These are phyloP conservation scores for Arctopsyche grandis DNA, from an alignment of 1,140 invertebrate species.

Conservation along the genomic window DNA sequence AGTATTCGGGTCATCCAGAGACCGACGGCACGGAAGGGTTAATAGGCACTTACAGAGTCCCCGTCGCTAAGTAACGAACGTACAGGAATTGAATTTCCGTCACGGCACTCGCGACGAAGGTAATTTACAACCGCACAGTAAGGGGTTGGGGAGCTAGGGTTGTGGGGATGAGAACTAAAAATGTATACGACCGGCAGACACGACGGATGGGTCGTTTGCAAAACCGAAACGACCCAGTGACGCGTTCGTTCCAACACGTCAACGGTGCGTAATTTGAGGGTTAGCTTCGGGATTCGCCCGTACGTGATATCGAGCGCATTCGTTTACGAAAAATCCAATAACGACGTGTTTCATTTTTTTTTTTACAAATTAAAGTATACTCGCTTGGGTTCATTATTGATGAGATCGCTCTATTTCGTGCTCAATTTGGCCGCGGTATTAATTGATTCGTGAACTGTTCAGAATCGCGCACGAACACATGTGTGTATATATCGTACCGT, in stretches of 20 bases:
- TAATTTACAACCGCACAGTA: conserved; percentile 14
- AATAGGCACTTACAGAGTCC: conserved; percentile 2
- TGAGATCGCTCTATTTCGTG: not conserved
- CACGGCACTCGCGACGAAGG: not conserved
- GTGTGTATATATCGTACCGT: not conserved
- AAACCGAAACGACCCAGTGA: not conserved
- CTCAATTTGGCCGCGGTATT: conserved; percentile 11
- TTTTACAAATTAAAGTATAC: not conserved
- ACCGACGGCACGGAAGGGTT: not conserved
- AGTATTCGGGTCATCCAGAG: conserved; percentile 20
- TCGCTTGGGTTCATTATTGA: not conserved
- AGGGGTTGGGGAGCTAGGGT: not conserved
- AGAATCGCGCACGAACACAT: not conserved
- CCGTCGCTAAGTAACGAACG: conserved; percentile 2
- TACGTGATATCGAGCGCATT: too few species aligned
- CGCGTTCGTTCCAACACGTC: not conserved
- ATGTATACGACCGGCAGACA: not conserved
- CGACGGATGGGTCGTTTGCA: not conserved
- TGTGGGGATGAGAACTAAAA: not conserved
- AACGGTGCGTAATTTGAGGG: too few species aligned
- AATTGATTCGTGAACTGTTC: conserved; percentile 20
- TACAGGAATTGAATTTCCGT: conserved; percentile 29
- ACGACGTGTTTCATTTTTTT: too few species aligned
- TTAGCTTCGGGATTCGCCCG: too few species aligned
- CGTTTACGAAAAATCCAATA: too few species aligned